Conservation (phyloP, 2,113 vertebrate species). For the Entelurus aequoreus region DNA sequence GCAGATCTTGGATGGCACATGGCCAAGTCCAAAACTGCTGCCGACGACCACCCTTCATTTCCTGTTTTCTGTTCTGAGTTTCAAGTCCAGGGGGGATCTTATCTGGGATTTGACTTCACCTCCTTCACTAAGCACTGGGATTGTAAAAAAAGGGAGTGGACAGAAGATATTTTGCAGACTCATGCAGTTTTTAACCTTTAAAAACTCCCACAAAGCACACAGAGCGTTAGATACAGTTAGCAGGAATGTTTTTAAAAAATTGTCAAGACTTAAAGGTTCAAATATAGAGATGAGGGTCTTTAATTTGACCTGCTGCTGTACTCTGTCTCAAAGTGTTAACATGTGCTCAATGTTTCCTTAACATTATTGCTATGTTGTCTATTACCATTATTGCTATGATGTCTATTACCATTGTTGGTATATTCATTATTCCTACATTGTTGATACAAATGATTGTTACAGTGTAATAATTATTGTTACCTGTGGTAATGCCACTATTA, state of each 20-base stretch:
- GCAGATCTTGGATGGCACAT: too few species aligned
- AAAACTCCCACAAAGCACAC: neutral
- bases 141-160: neutral
- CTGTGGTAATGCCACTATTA: too few species aligned
- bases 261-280: constrained; percentile 12
- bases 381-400: too few species aligned
- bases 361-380: too few species aligned
- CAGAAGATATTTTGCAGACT: constrained; percentile 18
- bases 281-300: too few species aligned
- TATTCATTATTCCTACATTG: too few species aligned
- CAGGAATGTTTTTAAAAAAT: neutral
- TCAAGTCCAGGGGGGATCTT: neutral
- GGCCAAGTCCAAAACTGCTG: neutral
- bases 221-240: neutral
- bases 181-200: constrained; percentile 2
- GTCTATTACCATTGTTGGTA: too few species aligned
- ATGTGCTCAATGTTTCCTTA: too few species aligned
- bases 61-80: neutral
- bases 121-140: neutral
- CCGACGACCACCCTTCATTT: neutral
- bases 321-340: too few species aligned
- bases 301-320: too few species aligned
- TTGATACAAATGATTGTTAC: too few species aligned
- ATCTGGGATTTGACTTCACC: neutral
- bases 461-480: too few species aligned